These are phyloP conservation scores for human DNA, from an alignment of 2,113 vertebrate species.

Conservation along the genomic window GRCh38 chrX:3663001-3663500, in stretches of 20 bases:
- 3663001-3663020: too few relatives aligned
- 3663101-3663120: too few relatives aligned
- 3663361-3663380: neutral
- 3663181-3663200: fast-evolving
- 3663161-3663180: neutral
- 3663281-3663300: neutral
- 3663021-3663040: too few relatives aligned
- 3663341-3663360: neutral
- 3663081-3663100: too few relatives aligned
- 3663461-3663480: too few relatives aligned
- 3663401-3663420: neutral
- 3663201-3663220: neutral
- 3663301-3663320: neutral
- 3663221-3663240: too few relatives aligned
- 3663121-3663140: too few relatives aligned
- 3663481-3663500: neutral
- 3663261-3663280: fast-evolving
- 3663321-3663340: neutral
- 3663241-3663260: neutral
- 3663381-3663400: neutral
- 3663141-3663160: neutral
- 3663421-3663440: too few relatives aligned
- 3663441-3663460: too few relatives aligned
- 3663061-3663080: too few relatives aligned
- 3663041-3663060: too few relatives aligned